Evolutionary conservation across 1,140 invertebrate genomes (phyloP), one percentile per base, ranked within the genome.

Genomic region (Zaprionus gabonicus): DNA sequence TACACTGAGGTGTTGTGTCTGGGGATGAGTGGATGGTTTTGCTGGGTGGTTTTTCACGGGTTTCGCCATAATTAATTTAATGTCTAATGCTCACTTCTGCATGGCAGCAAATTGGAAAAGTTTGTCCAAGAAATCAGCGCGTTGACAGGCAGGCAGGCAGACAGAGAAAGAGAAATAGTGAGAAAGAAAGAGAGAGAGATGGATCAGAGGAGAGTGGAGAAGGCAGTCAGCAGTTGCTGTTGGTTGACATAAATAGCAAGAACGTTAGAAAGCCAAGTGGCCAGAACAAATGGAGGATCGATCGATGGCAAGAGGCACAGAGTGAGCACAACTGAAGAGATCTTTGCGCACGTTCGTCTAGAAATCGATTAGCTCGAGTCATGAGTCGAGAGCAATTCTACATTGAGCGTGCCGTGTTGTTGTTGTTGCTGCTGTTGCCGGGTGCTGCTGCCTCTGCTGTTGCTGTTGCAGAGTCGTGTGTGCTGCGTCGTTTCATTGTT

Each of bases 331-430:
- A 55, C 62, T 72, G 64, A 62, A 58, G 38, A 27, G 68, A 27
- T 46, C 38, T 63, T 7, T 36, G 51, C 63, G 78, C 84, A 90
- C 85, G 84, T 87, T 81, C 79, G 81, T 49, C 84, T 84, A 81
- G 85, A 78, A 88, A 88, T 88, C 84, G 84, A 88, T 88, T 87
- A 87, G 84, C 81, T 41, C 67, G 69, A 71, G 64, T 64, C 83
- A 69, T 69, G 70, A 82, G 80, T 46, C 69, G 70, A 69, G 62
- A 23, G 66, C 38, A 83, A 80, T 83, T 72, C 55, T 72, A 82
- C 62, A 80, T 55, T 44, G 60, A 55, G 34, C 69, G 73, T 79
- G 70, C 69, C 51, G 34, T 55, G 69, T 20, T 51, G 46, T 36
- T 69, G 46, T 17, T 69, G 56, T 53, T 27, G 60, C 27, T 69